Evolutionary conservation across 2,113 vertebrate genomes (phyloP).

Genomic region (Python bivittatus): DNA sequence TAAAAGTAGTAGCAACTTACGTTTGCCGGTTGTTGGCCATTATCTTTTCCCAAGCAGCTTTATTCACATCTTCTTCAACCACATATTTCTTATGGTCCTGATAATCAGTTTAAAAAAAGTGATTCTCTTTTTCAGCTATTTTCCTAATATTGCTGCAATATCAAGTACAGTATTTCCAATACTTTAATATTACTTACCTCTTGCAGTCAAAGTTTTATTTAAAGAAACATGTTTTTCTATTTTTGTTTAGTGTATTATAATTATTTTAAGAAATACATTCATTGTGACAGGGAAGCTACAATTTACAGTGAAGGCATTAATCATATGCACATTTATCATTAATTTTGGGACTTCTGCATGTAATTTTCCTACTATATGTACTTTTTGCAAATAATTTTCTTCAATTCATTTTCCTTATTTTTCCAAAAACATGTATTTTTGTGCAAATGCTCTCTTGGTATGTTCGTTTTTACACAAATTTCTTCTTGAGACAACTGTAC

Average conservation of each 20-base stretch:
- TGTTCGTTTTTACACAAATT: not conserved
- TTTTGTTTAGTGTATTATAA: not conserved
- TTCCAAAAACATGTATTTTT: not conserved
- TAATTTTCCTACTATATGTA: not conserved
- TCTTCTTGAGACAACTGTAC: not conserved
- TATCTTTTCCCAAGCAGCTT: constrained; percentile 92
- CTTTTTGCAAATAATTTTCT: not conserved
- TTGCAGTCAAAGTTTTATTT: not conserved
- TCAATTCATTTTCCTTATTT: not conserved
- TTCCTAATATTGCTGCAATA: not conserved
- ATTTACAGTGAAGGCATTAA: not conserved
- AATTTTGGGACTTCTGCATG: not conserved
- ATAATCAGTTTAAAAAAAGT: constrained; percentile 39
- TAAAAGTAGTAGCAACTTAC: constrained; percentile 69
- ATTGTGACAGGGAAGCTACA: not conserved
- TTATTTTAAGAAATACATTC: not conserved
- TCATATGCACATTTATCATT: not conserved
- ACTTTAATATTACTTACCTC: not conserved
- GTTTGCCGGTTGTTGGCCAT: constrained; percentile 86
- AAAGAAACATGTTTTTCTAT: not conserved
- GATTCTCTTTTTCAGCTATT: not conserved
- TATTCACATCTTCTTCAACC: constrained; percentile 85
- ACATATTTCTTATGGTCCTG: constrained; percentile 93
- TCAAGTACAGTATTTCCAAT: not conserved
- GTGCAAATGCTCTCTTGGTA: not conserved